phyloP scores from a whole-genome alignment of 2,113 vertebrate genomes.

The Cromileptes altivelis region DNA sequence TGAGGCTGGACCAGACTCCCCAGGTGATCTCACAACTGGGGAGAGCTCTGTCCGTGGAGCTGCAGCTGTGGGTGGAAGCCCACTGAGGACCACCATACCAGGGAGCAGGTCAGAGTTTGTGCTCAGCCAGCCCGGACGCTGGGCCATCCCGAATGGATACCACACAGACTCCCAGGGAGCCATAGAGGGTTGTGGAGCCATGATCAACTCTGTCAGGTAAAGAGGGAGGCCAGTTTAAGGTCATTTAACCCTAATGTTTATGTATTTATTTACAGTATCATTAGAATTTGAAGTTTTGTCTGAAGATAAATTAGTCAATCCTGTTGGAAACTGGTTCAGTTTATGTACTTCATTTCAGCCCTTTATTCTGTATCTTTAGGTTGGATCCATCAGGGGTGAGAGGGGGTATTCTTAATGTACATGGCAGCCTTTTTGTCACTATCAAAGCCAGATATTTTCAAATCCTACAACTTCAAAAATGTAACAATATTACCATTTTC shows the following conservation, averaged over 20 bases:
- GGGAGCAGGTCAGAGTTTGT: slow-evolving; percentile 96
- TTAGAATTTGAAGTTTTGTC: neutral
- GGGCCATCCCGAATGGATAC: slow-evolving; percentile 91
- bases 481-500: neutral
- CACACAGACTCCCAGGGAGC: slow-evolving; percentile 82
- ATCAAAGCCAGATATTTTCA: neutral
- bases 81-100: slow-evolving; percentile 92
- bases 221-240: slow-evolving; percentile 33
- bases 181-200: slow-evolving; percentile 84
- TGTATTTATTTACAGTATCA: neutral
- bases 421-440: neutral
- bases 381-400: no score
- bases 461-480: neutral
- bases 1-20: slow-evolving; percentile 82
- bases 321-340: neutral
- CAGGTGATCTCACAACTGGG: slow-evolving; percentile 50
- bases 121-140: slow-evolving; percentile 90
- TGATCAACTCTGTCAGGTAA: slow-evolving; percentile 93
- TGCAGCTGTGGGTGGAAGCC: slow-evolving; percentile 87
- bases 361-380: neutral
- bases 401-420: neutral
- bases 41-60: slow-evolving; percentile 14
- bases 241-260: neutral
- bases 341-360: neutral
- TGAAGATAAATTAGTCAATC: neutral